These are phyloP conservation scores for Myotis pilosus DNA, from an alignment of 2,797 vertebrate genomes.

Conservation along the genomic window DNA sequence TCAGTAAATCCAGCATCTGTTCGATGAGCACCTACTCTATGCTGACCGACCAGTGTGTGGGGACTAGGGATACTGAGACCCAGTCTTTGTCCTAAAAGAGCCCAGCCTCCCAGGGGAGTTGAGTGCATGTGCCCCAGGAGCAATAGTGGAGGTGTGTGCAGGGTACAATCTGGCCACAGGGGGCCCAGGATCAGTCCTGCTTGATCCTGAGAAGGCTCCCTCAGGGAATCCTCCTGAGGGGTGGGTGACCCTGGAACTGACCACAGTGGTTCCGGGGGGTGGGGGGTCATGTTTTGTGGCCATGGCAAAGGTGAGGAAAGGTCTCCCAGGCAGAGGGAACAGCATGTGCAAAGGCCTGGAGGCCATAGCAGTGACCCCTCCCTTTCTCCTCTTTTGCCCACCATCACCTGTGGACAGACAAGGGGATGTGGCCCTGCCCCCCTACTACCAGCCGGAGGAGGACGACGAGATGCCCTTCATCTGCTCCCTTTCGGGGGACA, in stretches of 20 bases:
- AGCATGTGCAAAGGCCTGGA: neutral
- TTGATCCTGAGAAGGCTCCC: neutral
- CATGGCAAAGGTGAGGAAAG: neutral
- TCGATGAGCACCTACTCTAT: neutral
- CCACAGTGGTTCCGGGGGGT: neutral
- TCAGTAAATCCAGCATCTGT: neutral
- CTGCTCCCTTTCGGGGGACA: slow-evolving; percentile 96
- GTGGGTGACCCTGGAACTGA: no score
- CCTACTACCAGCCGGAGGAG: slow-evolving; percentile 95
- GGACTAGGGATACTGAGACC: neutral
- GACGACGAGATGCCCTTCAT: slow-evolving; percentile 98
- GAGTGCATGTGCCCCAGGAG: neutral
- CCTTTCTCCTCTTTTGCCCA: neutral
- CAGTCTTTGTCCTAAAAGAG: neutral
- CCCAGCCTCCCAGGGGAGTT: neutral
- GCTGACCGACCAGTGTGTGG: neutral
- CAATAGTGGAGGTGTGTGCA: fast-evolving
- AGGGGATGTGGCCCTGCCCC: slow-evolving; percentile 91
- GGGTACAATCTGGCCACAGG: neutral
- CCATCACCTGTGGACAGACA: slow-evolving; percentile 83
- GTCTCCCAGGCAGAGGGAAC: neutral
- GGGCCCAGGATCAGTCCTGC: neutral
- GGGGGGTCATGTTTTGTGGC: neutral
- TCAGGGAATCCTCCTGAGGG: neutral
- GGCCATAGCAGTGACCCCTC: neutral